A percentile compares a stretch with the other conserved stretches of the same genome.
phyloP scores from a whole-genome alignment of 2,113 vertebrate species.

The Urocynchramus pylzowi region DNA sequence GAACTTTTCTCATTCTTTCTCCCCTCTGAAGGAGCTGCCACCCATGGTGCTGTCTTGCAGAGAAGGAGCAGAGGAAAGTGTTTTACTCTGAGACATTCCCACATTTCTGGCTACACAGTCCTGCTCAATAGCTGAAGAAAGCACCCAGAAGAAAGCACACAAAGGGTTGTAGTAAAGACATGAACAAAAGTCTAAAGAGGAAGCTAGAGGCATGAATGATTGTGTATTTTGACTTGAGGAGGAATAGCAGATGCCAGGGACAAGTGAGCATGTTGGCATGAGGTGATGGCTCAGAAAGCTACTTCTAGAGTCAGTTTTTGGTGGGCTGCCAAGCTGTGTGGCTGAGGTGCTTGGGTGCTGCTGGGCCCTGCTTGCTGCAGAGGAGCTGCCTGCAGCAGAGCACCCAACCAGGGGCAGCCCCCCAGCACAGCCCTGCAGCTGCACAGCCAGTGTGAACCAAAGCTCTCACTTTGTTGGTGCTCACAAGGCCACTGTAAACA shows the following conservation, averaged over 20 bases:
- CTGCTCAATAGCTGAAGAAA: not conserved
- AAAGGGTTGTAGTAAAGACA: too few species aligned
- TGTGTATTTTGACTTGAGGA: not conserved
- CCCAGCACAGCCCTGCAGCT: not conserved
- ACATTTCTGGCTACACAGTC: not conserved
- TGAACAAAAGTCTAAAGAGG: not conserved
- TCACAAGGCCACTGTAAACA: not conserved
- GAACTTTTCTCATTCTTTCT: not conserved
- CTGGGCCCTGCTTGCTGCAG: not conserved
- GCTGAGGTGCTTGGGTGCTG: not conserved
- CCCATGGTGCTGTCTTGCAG: not conserved
- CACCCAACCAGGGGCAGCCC: not conserved
- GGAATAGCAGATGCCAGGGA: not conserved
- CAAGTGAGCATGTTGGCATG: fast-evolving
- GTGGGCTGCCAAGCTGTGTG: fast-evolving
- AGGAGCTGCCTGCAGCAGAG: not conserved
- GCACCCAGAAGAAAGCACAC: not conserved
- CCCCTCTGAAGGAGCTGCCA: not conserved
- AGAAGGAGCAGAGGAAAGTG: not conserved
- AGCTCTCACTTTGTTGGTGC: not conserved
- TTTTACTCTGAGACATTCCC: not conserved
- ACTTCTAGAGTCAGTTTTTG: not conserved
- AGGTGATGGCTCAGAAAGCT: not conserved
- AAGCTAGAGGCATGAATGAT: not conserved
- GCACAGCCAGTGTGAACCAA: fast-evolving